Evolutionary conservation across 2,888 invertebrate genomes (phyloP).

Genomic region (Ariolimax columbianus): DNA sequence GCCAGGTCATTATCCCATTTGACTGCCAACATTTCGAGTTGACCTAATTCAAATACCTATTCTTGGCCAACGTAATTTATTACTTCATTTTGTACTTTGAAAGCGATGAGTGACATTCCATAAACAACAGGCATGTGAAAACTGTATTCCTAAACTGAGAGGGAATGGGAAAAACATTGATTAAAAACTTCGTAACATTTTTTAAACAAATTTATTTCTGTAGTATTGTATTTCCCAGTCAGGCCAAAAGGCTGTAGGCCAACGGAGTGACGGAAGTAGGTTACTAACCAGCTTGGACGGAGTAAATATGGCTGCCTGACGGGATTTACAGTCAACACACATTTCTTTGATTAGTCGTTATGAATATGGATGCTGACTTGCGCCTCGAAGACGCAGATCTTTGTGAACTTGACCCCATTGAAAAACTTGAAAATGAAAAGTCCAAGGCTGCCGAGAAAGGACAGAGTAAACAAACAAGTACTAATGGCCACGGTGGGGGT

Average conservation of each 20-base stretch:
- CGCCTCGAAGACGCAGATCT: conserved; percentile 19
- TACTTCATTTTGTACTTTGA: too few species aligned
- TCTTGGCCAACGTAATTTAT: too few species aligned
- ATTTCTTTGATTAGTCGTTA: not conserved
- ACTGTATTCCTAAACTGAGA: too few species aligned
- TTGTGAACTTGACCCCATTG: conserved; percentile 24
- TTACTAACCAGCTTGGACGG: not conserved
- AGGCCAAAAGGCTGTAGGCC: not conserved
- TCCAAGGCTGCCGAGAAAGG: conserved; percentile 19
- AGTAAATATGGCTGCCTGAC: conserved; percentile 32
- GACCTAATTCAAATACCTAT: too few species aligned
- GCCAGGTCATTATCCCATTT: too few species aligned
- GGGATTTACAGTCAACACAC: not conserved
- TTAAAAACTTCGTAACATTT: too few species aligned
- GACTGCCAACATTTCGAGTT: too few species aligned
- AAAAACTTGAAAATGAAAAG: conserved; percentile 20
- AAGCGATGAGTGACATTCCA: too few species aligned
- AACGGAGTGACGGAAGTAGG: too few species aligned
- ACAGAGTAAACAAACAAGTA: conserved; percentile 7
- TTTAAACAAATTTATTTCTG: too few species aligned
- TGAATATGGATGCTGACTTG: conserved; percentile 22
- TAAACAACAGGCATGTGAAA: too few species aligned
- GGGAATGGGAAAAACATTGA: too few species aligned
- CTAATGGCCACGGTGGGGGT: conserved; percentile 17
- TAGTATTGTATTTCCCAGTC: not conserved